Base-by-base conservation (phyloP, 1,140 invertebrate genomes). In the Brachionus sp. region DNA sequence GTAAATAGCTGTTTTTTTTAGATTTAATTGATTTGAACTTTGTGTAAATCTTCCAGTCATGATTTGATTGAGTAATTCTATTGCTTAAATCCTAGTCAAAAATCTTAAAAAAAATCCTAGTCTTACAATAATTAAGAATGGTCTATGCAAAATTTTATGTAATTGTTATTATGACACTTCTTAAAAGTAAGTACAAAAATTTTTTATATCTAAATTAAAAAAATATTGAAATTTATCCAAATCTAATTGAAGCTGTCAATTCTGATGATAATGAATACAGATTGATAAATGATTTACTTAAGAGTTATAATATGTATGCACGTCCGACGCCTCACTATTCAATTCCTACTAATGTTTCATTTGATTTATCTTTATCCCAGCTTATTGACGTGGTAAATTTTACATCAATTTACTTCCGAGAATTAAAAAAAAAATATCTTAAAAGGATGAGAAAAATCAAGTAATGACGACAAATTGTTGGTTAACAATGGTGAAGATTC, bases 321-420 rank as follows among this genome's bases (percentile, higher is more conserved):
- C 46, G 77, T 5, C 77, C 77, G 1, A 29, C 77, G 10, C 46
- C 50, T 19, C 33, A 80, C 23, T 66, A 39, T 80, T 42, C 50
- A n/a, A 23, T 80, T 10, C 77, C 66, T 37, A 75, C 68, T 0
- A 91, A 92, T 25, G 93, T 94, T 84, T 91, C 92, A 70, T 94
- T 94, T 86, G 93, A 93, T 37, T 91, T 94, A 1, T 93, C 93
- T 0, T 90, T 95, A 77, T 93, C 94, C 88, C 93, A 94, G 86
- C 93, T 94, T 75, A 93, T 94, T 84, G 90, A 90, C 83, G 93
- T 94, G 85, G 93, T 93, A 90, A 92, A 91, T 57, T 62, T 82
- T n/a, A n/a, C n/a, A n/a, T n/a, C n/a, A n/a, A n/a, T n/a, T n/a
- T n/a, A n/a, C n/a, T n/a, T n/a, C n/a, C n/a, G n/a, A n/a, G n/a